Percentiles rank a stretch among this genome's conserved stretches.
These are phyloP conservation scores for Callinectes sapidus DNA, from an alignment of 2,888 invertebrate genomes.

Conservation along the genomic window DNA sequence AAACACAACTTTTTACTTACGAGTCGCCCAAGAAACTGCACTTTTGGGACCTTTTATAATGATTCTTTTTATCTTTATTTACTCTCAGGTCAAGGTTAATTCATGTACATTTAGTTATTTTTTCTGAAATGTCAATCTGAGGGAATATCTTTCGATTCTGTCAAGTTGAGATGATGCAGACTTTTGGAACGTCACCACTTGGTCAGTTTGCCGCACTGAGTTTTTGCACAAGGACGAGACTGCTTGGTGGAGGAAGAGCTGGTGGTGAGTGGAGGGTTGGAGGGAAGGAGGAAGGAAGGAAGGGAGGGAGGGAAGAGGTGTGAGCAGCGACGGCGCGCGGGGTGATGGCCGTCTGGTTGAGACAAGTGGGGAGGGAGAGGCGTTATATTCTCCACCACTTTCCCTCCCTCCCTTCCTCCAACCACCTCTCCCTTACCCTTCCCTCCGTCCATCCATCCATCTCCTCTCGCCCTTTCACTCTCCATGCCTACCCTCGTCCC, in stretches of 20 bases:
- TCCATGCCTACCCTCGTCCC: background rate
- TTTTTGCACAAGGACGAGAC: background rate
- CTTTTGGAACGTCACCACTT: background rate
- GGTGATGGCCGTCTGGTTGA: background rate
- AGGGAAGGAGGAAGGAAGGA: background rate
- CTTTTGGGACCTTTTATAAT: background rate
- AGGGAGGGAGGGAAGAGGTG: background rate
- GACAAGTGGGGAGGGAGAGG: constrained; percentile 24
- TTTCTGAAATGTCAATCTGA: background rate
- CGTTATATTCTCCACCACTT: background rate
- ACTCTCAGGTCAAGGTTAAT: background rate
- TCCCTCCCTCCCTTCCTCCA: constrained; percentile 13
- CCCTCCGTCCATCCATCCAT: background rate
- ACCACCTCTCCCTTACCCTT: background rate
- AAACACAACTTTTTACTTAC: background rate
- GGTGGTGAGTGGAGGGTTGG: background rate
- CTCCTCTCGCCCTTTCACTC: background rate
- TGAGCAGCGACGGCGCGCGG: constrained; percentile 8
- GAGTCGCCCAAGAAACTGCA: background rate
- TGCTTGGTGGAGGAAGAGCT: background rate
- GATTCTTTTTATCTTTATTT: background rate
- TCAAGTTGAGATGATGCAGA: background rate
- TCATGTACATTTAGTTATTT: background rate
- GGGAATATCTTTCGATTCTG: background rate
- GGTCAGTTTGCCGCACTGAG: background rate